Evolutionary conservation across 2,888 invertebrate genomes (phyloP).

Genomic region (Idaea straminata): DNA sequence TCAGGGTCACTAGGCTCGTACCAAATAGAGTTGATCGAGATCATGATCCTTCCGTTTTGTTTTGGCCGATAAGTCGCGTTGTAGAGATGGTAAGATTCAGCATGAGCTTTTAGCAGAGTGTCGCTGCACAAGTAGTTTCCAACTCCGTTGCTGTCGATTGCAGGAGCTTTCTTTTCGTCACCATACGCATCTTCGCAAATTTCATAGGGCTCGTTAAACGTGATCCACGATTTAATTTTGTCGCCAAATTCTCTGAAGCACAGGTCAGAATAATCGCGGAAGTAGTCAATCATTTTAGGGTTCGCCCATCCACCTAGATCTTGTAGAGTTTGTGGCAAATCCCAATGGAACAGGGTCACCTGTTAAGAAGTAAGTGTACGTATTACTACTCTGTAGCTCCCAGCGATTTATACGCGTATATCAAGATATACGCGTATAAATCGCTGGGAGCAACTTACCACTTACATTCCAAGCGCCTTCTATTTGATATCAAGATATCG

Average conservation of each 20-base stretch:
- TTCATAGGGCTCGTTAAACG: conserved; percentile 84
- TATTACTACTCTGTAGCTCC: no score
- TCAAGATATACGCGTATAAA: no score
- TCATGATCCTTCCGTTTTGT: conserved; percentile 79
- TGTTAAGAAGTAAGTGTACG: conserved; percentile 28
- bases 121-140: conserved; percentile 84
- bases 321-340: conserved; percentile 81
- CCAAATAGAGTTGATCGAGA: conserved; percentile 78
- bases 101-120: conserved; percentile 83
- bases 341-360: conserved; percentile 85
- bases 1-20: conserved; percentile 70
- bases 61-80: conserved; percentile 77
- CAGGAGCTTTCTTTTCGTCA: conserved; percentile 75
- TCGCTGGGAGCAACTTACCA: conserved; percentile 74
- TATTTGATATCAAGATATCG: conserved; percentile 81
- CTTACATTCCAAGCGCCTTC: conserved; percentile 83
- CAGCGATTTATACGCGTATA: no score
- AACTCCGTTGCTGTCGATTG: conserved; percentile 75
- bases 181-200: conserved; percentile 79
- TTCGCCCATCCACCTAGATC: conserved; percentile 79
- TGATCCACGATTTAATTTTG: conserved; percentile 83
- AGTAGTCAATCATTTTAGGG: conserved; percentile 74
- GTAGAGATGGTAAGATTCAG: conserved; percentile 83
- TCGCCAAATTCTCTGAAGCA: conserved; percentile 79
- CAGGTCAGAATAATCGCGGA: conserved; percentile 78